Base-by-base conservation (phyloP, 2,113 vertebrate genomes). In the Ellobius talpinus region DNA sequence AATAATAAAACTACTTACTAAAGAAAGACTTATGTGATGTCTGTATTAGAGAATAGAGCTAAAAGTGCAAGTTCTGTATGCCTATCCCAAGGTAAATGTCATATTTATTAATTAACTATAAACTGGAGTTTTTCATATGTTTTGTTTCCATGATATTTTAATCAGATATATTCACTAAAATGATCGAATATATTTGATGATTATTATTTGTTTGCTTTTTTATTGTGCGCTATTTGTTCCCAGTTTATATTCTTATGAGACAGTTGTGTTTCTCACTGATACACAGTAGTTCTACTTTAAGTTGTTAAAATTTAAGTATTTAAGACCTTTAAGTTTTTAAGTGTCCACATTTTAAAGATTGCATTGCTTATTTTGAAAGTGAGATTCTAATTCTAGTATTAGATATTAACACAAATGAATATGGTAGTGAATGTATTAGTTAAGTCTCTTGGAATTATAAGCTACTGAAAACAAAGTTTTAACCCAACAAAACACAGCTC, bases 351-450 rank as follows among this genome's bases (percentile, higher is more conserved):
- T 85, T 1, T 81, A 81, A 90, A 77, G 1, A 79, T 1, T 7
- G 31, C 72, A 47, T 87, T 96, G 7, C 19, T 90, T 79, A 92
- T 93, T 94, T 88, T 88, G 45, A 94, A 97, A 11, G 5, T 65
- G 55, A 84, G 3, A 76, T 78, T 95, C 19, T 87, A 87, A 82
- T 0, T 36, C 39, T 11, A 17, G 1, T 0, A 4, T 78, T 89
- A 89, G 21, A 58, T 87, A 3, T 1, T 68, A 36, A 70, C 11
- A 65, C 5, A 26, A 81, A 6, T 52, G 5, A 89, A 73, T 42
- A 72, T 16, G 23, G 7, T 61, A 0, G 2, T 85, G 7, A 5
- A n/a, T 31, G 0, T 66, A 29, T 66, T 63, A 47, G 1, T 85
- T 73, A 89, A 13, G 0, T 26, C 95, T 84, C 13, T 86, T 89